Evolutionary conservation across 2,797 vertebrate species (phyloP).

Genomic region (Macropodus opercularis): DNA sequence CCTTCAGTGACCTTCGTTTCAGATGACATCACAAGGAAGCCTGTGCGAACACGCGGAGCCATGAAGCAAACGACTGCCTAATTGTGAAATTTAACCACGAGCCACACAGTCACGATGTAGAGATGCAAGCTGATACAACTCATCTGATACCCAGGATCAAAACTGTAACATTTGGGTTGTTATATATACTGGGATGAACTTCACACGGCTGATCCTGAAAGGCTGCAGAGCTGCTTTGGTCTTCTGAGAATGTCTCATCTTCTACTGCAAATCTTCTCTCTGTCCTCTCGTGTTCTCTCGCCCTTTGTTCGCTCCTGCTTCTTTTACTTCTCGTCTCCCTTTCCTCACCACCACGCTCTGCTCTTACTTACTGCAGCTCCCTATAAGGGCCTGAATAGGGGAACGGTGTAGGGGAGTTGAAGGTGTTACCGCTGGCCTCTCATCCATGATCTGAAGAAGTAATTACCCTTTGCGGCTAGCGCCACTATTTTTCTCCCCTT

Average conservation of each 20-base stretch:
- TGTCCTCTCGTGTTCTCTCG: slow-evolving; percentile 33
- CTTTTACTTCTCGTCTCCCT: slow-evolving; percentile 21
- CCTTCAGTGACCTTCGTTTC: slow-evolving; percentile 8
- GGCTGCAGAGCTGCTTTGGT: slow-evolving; percentile 48
- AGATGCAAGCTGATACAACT: slow-evolving; percentile 25
- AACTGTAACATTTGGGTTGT: slow-evolving; percentile 51
- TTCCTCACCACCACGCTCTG: slow-evolving; percentile 18
- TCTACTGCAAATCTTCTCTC: slow-evolving; percentile 30
- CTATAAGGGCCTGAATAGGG: slow-evolving; percentile 56
- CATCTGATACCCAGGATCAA: slow-evolving; percentile 47
- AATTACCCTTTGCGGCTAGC: slow-evolving; percentile 71
- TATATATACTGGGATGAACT: slow-evolving; percentile 43
- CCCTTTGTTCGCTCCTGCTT: slow-evolving; percentile 27
- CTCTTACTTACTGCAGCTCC: slow-evolving; percentile 46
- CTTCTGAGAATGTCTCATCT: slow-evolving; percentile 60
- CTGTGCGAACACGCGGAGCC: neutral
- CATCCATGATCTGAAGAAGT: slow-evolving; percentile 69
- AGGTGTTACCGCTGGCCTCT: slow-evolving; percentile 68
- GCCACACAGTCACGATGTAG: slow-evolving; percentile 1
- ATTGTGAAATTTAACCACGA: neutral
- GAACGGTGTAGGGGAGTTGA: slow-evolving; percentile 41
- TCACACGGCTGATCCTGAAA: slow-evolving; percentile 50
- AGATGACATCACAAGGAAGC: neutral
- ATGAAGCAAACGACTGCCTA: neutral
- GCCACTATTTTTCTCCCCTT: slow-evolving; percentile 6